phyloP scores from a whole-genome alignment of 2,888 invertebrate genomes.

The Brachyopa scutellaris region DNA sequence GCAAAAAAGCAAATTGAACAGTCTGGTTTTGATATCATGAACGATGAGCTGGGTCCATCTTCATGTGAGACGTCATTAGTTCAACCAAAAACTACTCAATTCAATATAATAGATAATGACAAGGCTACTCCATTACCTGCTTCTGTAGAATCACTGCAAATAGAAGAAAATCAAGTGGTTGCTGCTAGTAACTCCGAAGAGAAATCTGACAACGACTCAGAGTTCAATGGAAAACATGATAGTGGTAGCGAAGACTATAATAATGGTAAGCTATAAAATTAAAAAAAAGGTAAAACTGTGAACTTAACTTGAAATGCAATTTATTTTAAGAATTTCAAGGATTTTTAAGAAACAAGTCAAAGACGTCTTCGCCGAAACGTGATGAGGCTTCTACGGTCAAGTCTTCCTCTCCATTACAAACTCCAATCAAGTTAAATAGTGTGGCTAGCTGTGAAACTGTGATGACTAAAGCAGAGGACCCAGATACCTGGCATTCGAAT shows the following conservation, averaged over 20 bases:
- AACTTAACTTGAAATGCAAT: too few relatives aligned
- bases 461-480: background rate
- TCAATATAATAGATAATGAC: background rate
- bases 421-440: slow-evolving; percentile 57
- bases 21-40: slow-evolving; percentile 83
- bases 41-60: slow-evolving; percentile 79
- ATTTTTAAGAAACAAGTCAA: background rate
- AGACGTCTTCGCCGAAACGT: slow-evolving; percentile 10
- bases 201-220: slow-evolving; percentile 82
- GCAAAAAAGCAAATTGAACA: slow-evolving; percentile 85
- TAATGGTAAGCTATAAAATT: slow-evolving; percentile 17
- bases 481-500: background rate
- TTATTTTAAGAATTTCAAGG: slow-evolving; percentile 15
- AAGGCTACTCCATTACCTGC: slow-evolving; percentile 32
- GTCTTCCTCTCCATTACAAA: slow-evolving; percentile 62
- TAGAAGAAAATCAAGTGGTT: slow-evolving; percentile 33
- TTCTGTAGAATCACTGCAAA: slow-evolving; percentile 54
- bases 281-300: too few relatives aligned
- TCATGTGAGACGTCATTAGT: slow-evolving; percentile 78
- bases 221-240: slow-evolving; percentile 75
- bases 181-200: slow-evolving; percentile 18
- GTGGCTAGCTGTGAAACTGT: background rate
- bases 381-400: background rate
- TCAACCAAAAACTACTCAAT: slow-evolving; percentile 1
- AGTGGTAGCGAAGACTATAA: slow-evolving; percentile 17